Percentiles rank a stretch among this genome's conserved stretches.
Conservation (phyloP, 2,888 invertebrate genomes). For the Chrysodeixis includens region DNA sequence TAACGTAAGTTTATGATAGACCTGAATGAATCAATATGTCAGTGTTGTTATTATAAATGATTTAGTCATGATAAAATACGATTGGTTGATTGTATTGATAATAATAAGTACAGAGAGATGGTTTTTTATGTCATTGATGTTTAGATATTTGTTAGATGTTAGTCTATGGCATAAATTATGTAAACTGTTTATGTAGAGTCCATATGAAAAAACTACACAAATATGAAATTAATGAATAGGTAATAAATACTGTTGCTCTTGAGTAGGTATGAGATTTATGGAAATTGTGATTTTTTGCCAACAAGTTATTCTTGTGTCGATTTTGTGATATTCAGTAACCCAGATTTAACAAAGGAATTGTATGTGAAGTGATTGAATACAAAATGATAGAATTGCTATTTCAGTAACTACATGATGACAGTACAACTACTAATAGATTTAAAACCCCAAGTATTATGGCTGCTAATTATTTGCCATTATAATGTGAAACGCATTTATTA, state of each 20-base stretch:
- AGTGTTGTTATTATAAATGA: conserved; percentile 42
- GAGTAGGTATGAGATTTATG: conserved; percentile 24
- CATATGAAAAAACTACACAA: conserved; percentile 14
- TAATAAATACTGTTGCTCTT: conserved; percentile 1
- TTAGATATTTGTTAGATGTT: conserved; percentile 18
- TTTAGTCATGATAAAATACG: conserved; percentile 25
- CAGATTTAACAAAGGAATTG: conserved; percentile 48
- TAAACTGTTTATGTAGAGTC: conserved; percentile 1
- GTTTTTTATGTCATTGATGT: conserved; percentile 9
- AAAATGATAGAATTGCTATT: conserved; percentile 34
- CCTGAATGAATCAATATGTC: conserved; percentile 24
- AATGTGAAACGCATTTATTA: conserved; percentile 80
- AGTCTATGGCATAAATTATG: background rate
- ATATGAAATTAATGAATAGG: conserved; percentile 7
- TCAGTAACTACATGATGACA: background rate
- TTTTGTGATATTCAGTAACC: conserved; percentile 75
- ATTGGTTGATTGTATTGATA: conserved; percentile 12
- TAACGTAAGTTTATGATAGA: conserved; percentile 43
- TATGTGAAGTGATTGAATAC: conserved; percentile 19
- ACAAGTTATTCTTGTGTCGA: conserved; percentile 58
- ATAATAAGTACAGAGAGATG: conserved; percentile 8
- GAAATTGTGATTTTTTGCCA: conserved; percentile 64
- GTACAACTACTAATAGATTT: conserved; percentile 26
- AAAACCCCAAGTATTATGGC: conserved; percentile 42
- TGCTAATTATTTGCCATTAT: conserved; percentile 58